Percentiles rank a stretch among this genome's conserved stretches.
Conservation (phyloP, 1,140 invertebrate species). For the Tetragonula clypearis region DNA sequence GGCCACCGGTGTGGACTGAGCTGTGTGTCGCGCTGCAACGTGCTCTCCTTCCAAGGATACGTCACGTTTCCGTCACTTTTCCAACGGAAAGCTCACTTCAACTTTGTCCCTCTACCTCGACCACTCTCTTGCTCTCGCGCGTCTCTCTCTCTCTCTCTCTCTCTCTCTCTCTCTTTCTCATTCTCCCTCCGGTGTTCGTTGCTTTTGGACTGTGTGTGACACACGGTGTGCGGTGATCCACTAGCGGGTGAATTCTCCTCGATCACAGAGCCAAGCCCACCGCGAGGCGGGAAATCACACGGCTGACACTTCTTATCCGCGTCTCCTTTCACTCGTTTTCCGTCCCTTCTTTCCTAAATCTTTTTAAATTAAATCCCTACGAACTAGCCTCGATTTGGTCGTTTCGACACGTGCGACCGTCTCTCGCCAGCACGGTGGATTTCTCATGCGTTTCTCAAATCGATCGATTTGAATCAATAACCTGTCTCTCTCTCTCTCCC, state of each 20-base stretch:
- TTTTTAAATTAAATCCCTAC: too few relatives aligned
- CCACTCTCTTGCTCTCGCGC: not conserved
- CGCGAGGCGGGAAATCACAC: too few relatives aligned
- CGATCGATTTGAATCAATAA: conserved; percentile 7
- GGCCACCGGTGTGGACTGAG: conserved; percentile 48
- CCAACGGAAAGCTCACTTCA: not conserved
- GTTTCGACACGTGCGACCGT: too few relatives aligned
- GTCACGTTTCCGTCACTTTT: conserved; percentile 34
- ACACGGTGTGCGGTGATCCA: too few relatives aligned
- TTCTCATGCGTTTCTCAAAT: not conserved
- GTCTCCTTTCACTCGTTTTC: too few relatives aligned
- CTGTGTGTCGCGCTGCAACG: conserved; percentile 20
- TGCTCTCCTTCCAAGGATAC: conserved; percentile 12
- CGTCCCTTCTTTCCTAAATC: not conserved
- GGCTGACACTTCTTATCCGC: too few relatives aligned
- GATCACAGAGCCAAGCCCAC: too few relatives aligned
- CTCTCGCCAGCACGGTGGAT: too few relatives aligned
- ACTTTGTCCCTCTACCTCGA: conserved; percentile 8
- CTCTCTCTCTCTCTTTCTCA: not conserved
- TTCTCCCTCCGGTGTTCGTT: not conserved
- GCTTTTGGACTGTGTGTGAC: too few relatives aligned
- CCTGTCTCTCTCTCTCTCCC: not conserved
- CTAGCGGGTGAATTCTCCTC: too few relatives aligned
- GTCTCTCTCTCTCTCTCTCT: not conserved
- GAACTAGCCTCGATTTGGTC: too few relatives aligned